Conservation (phyloP, 2,888 invertebrate species). For the Octodonta nipae region DNA sequence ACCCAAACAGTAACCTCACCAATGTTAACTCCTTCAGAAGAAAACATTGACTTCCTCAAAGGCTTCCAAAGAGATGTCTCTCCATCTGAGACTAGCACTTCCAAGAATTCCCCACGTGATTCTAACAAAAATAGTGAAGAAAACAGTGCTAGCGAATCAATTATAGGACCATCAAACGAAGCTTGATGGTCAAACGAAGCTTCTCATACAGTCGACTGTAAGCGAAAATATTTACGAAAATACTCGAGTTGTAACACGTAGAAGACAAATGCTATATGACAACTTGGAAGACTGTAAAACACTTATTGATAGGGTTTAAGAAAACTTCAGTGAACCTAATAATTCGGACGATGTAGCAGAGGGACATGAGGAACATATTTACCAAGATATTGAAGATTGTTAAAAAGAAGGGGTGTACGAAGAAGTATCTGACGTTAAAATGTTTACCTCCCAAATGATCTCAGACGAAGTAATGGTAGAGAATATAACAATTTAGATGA, state of each 20-base stretch:
- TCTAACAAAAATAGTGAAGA: constrained; percentile 15
- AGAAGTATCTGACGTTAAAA: constrained; percentile 11
- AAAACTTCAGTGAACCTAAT: too few species aligned
- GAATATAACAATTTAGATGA: too few species aligned
- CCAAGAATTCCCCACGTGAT: constrained; percentile 15
- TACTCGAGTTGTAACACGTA: constrained; percentile 13
- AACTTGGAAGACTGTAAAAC: too few species aligned
- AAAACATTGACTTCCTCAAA: constrained; percentile 35
- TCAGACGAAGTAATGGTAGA: too few species aligned
- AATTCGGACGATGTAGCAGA: too few species aligned
- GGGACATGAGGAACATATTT: too few species aligned
- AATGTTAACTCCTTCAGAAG: constrained; percentile 36
- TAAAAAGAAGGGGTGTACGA: too few species aligned
- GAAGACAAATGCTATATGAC: too few species aligned
- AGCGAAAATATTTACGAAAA: constrained; percentile 22
- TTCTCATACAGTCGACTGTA: too few species aligned
- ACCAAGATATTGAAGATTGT: too few species aligned
- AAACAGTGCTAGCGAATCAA: too few species aligned
- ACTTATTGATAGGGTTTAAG: constrained; percentile 20
- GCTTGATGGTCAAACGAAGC: too few species aligned
- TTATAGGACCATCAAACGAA: constrained; percentile 22
- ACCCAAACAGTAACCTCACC: constrained; percentile 37
- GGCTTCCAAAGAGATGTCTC: constrained; percentile 27
- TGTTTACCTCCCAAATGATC: constrained; percentile 21
- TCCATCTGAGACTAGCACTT: constrained; percentile 16